phyloP scores from a whole-genome alignment of 2,797 vertebrate species.

The Chelmon rostratus region DNA sequence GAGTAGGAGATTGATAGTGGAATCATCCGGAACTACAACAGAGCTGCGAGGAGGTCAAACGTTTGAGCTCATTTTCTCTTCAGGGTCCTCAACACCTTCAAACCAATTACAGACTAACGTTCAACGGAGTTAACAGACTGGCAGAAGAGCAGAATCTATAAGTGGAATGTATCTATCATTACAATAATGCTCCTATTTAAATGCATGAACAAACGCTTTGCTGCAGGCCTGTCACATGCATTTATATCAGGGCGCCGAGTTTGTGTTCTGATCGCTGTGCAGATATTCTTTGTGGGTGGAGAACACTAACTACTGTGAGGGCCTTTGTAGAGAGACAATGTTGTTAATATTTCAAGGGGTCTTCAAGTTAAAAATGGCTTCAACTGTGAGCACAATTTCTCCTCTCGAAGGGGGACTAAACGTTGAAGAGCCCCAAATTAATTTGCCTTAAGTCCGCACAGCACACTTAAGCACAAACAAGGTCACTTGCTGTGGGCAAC shows the following conservation, averaged over 20 bases:
- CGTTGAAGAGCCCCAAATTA: slow-evolving; percentile 37
- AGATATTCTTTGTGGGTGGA: slow-evolving; percentile 48
- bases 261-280: slow-evolving; percentile 47
- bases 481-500: slow-evolving; percentile 53
- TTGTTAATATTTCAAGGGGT: slow-evolving; percentile 37
- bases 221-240: slow-evolving; percentile 82
- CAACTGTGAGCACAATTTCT: slow-evolving; percentile 16
- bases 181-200: slow-evolving; percentile 97
- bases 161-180: slow-evolving; percentile 82
- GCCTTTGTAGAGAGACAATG: background rate
- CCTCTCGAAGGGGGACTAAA: slow-evolving; percentile 11
- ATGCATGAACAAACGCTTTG: slow-evolving; percentile 94
- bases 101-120: slow-evolving; percentile 74
- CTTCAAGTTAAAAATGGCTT: slow-evolving; percentile 16
- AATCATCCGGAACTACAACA: slow-evolving; percentile 31
- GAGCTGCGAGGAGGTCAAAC: slow-evolving; percentile 60
- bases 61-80: slow-evolving; percentile 63
- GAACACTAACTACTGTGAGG: slow-evolving; percentile 5
- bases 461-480: slow-evolving; percentile 40
- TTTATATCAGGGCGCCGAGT: slow-evolving; percentile 40
- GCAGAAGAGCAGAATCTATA: slow-evolving; percentile 53
- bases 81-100: slow-evolving; percentile 72
- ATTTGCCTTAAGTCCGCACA: slow-evolving; percentile 32
- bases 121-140: slow-evolving; percentile 64
- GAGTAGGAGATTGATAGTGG: slow-evolving; percentile 45